These are phyloP conservation scores for Cheilosia impressa DNA, from an alignment of 2,888 invertebrate genomes.

Conservation along the genomic window DNA sequence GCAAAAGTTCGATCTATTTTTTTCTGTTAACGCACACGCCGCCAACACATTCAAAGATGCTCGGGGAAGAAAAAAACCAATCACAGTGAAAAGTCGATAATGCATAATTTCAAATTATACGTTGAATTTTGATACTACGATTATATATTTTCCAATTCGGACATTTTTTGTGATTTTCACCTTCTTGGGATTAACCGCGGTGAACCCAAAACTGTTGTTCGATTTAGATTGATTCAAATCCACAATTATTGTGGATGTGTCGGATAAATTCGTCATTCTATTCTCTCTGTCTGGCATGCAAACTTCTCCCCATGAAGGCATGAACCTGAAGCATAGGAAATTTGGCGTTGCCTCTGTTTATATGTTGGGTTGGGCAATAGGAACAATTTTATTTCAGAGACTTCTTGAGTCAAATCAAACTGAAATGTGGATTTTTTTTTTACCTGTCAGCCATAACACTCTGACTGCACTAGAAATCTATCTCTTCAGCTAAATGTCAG, in stretches of 20 bases:
- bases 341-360: slow-evolving; percentile 60
- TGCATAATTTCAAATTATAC: slow-evolving; percentile 22
- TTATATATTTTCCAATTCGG: neutral
- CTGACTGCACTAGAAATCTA: no score
- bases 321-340: slow-evolving; percentile 19
- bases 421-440: no score
- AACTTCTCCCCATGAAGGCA: slow-evolving; percentile 8
- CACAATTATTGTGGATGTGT: slow-evolving; percentile 73
- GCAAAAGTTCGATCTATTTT: slow-evolving; percentile 29
- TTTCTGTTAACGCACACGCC: slow-evolving; percentile 55
- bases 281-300: slow-evolving; percentile 36
- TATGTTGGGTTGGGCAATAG: slow-evolving; percentile 26
- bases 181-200: slow-evolving; percentile 64
- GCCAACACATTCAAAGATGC: slow-evolving; percentile 36
- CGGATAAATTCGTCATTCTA: slow-evolving; percentile 28
- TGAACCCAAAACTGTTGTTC: slow-evolving; percentile 73
- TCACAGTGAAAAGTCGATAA: slow-evolving; percentile 16
- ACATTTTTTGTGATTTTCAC: slow-evolving; percentile 14
- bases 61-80: slow-evolving; percentile 26
- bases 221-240: slow-evolving; percentile 74
- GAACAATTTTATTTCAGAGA: slow-evolving; percentile 7
- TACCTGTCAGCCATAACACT: no score
- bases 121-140: neutral
- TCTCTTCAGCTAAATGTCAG: no score
- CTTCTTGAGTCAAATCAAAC: no score